Evolutionary conservation across 2,797 vertebrate species (phyloP).

Genomic region (Pipistrellus pipistrellus): DNA sequence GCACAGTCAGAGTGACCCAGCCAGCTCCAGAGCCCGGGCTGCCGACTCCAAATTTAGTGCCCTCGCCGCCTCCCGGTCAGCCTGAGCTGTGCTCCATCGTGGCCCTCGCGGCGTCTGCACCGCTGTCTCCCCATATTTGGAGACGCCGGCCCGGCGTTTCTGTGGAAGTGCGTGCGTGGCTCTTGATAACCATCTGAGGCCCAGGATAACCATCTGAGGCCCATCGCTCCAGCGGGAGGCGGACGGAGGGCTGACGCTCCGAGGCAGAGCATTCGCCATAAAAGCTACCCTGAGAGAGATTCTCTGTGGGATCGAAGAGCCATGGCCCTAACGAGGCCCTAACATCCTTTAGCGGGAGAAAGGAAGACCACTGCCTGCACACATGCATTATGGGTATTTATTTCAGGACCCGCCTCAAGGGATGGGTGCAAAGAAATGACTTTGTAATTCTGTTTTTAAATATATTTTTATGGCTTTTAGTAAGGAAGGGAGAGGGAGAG

Average conservation of each 20-base stretch:
- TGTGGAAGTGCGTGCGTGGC: not conserved
- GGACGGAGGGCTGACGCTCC: slow-evolving; percentile 9
- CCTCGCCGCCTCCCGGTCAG: not conserved
- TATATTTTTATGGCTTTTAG: too few relatives aligned
- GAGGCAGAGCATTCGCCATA: not conserved
- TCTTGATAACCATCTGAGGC: slow-evolving; percentile 56
- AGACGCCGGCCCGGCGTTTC: not conserved
- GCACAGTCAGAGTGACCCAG: not conserved
- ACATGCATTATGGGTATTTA: slow-evolving; percentile 61
- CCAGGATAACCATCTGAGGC: slow-evolving; percentile 45
- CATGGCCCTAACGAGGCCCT: slow-evolving; percentile 56
- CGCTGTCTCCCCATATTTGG: not conserved
- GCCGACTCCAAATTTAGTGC: not conserved
- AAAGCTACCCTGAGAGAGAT: slow-evolving; percentile 8
- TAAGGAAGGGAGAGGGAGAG: too few relatives aligned
- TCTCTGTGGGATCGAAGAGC: slow-evolving; percentile 45
- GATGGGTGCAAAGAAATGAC: slow-evolving; percentile 56
- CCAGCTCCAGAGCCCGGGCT: not conserved
- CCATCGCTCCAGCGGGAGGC: not conserved
- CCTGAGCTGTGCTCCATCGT: not conserved
- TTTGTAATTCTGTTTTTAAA: not conserved
- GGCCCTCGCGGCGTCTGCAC: not conserved
- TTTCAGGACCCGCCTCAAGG: slow-evolving; percentile 53
- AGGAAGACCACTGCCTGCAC: not conserved
- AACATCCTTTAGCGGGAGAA: slow-evolving; percentile 59